Base-by-base conservation (phyloP, 1,140 invertebrate genomes). In the Lethrus apterus region DNA sequence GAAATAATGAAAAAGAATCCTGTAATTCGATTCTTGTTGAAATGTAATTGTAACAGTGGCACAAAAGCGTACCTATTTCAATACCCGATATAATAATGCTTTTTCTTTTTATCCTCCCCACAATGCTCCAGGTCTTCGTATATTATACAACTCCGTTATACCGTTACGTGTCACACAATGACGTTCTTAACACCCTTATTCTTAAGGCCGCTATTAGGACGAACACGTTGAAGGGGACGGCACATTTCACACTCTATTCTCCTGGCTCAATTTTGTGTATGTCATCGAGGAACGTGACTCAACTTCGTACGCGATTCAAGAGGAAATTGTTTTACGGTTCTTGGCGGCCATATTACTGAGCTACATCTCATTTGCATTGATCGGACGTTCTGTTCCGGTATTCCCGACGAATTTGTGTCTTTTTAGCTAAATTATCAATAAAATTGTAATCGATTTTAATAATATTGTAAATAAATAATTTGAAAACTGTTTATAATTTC, bases 221-320 rank as follows among this genome's bases (percentile, higher is more conserved):
- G 20, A 29, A 31, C 41, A 31, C 32, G 42, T 34, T 23, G 30
- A 46, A 52, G 50, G 50, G 50, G 46, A 49, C 51, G 46, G 47
- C 47, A 48, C 51, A 53, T 53, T 53, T 53, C 44, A 48, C 43
- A 44, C 45, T 43, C 51, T 43, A 53, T 53, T 53, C 47, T 53
- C 46, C 35, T 26, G 32, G 51, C 47, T 53, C 51, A 53, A 53
- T 53, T 53, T 53, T 53, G 46, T 53, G 47, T 46, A 53, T 49
- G 51, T 53, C 51, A 53, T 49, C 51, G 51, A 43, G 44, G 46
- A 48, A 53, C 51, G 51, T 52, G 51, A 52, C 51, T 52, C 46
- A 52, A 52, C 35, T 52, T 17, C 23, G 18, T 48, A 52, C 43
- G 46, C 13, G 34, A 34, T 32, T 45, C 36, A 48, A 20, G 46